Evolutionary conservation across 2,888 invertebrate species (phyloP), one percentile per base, ranked within the genome.

Genomic region (Tuberolachnus salignus): DNA sequence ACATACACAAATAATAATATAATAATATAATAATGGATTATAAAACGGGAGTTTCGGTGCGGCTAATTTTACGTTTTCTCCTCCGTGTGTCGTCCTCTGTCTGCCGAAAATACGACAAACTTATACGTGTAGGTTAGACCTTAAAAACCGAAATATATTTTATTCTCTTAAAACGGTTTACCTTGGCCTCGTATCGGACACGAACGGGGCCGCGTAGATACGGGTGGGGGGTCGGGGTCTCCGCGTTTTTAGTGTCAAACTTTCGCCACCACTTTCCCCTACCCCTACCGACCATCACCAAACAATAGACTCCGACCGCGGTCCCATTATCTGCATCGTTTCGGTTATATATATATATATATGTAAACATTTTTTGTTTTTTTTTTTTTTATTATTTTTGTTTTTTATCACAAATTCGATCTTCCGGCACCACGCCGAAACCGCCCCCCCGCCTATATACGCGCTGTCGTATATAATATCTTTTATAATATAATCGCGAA

Each of bases 241-340:
- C 26, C 44, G 26, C 19, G 10, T 1, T 55, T 3, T 70, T 19
- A 19, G 59, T 49, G 46, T 71, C n/a, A 59, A 71, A 71, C 59
- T 49, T 59, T 57, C 44, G 1, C n/a, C 42, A 3, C 3, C 34
- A 34, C 34, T 11, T 64, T 21, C 19, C 3, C n/a, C n/a, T n/a
- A n/a, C n/a, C 53, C 53, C 16, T 13, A n/a, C n/a, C n/a, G n/a
- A n/a, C n/a, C n/a, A n/a, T n/a, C n/a, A n/a, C 23, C 16, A 57
- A 59, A 71, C 71, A 59, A 59, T 71, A 46, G 46, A 71, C 46
- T 59, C 57, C n/a, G 26, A 71, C n/a, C n/a, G n/a, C 71, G 46
- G 71, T 71, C 11, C 23, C 23, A 57, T 44, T 70, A 71, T 71
- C 23, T 59, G 46, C 59, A 34, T 71, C 23, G 34, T 55, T 55